Conservation (phyloP, 2,113 vertebrate genomes). For the Antigone vipio region DNA sequence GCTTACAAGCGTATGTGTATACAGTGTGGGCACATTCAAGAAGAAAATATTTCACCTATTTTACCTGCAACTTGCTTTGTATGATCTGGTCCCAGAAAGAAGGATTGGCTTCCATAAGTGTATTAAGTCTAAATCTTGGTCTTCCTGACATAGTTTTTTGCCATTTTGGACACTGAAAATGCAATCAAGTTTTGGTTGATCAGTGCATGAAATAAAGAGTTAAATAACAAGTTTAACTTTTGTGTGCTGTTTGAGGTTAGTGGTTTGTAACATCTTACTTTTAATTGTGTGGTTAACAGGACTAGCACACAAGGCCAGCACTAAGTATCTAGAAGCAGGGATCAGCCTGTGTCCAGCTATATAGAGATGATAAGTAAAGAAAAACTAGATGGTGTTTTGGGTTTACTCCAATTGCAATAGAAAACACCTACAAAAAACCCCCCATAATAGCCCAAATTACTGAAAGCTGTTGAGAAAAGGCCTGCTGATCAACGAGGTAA, state of each 20-base stretch:
- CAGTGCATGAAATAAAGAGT: neutral
- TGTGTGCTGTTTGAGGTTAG: neutral
- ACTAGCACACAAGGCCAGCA: neutral
- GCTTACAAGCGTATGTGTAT: fast-evolving
- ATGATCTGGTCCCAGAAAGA: neutral
- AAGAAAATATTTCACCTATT: neutral
- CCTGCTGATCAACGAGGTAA: neutral
- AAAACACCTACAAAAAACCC: neutral
- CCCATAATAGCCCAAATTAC: neutral
- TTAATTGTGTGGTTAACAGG: neutral
- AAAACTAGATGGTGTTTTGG: neutral
- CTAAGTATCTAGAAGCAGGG: neutral
- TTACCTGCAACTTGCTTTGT: neutral
- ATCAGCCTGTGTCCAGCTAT: neutral
- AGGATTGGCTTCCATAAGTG: neutral
- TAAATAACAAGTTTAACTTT: neutral
- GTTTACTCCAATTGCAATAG: neutral
- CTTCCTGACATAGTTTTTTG: neutral
- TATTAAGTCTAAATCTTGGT: neutral
- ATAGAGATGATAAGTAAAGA: neutral
- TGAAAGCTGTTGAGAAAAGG: neutral
- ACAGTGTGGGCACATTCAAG: neutral
- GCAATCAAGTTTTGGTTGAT: neutral
- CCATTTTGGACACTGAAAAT: neutral
- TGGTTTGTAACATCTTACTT: neutral